Conservation (phyloP, 2,113 vertebrate species). For the Leucopternis melanops region DNA sequence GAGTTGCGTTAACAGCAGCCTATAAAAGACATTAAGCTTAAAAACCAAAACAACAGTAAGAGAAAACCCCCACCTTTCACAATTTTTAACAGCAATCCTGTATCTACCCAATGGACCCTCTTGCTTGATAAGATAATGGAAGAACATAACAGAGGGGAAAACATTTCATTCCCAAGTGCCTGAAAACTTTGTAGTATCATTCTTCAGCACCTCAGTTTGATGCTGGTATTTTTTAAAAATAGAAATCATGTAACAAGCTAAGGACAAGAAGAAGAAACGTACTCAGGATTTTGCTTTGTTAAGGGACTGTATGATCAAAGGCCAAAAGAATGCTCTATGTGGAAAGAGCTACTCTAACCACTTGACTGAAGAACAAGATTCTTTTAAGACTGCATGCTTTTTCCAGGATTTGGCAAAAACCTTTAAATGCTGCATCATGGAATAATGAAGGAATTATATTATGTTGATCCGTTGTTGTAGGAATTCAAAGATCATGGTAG, state of each 20-base stretch:
- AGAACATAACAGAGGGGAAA: background rate
- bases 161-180: background rate
- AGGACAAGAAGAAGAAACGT: background rate
- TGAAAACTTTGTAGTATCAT: background rate
- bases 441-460: background rate
- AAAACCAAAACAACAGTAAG: background rate
- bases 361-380: background rate
- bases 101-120: background rate
- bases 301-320: background rate
- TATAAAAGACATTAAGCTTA: background rate
- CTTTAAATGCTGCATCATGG: background rate
- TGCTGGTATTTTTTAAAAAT: accelerated
- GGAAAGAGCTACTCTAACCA: background rate
- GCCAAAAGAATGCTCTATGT: background rate
- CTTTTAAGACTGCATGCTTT: accelerated
- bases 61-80: background rate
- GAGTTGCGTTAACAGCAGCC: background rate
- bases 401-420: background rate
- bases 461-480: background rate
- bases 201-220: background rate
- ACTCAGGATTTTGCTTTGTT: background rate
- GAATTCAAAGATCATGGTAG: background rate
- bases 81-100: background rate
- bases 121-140: background rate
- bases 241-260: background rate